Base-by-base conservation (phyloP, 1,140 invertebrate genomes). In the Drosophila elegans region DNA sequence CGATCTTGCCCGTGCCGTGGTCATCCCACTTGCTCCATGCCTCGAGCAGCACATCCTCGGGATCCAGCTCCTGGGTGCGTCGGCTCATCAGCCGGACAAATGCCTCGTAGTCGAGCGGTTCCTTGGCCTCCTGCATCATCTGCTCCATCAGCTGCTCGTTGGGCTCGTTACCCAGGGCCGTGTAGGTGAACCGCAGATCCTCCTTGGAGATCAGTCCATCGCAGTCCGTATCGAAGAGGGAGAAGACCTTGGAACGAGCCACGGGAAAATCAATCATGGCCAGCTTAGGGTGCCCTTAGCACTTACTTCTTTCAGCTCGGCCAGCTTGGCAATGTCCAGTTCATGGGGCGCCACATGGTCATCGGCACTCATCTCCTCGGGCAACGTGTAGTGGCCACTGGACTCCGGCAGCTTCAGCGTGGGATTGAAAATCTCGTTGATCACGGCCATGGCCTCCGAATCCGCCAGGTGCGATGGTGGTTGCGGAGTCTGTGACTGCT, bases 1-100 rank as follows among this genome's bases (percentile, higher is more conserved):
- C 93, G 38, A 95, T 95, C 25, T 93, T 93, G 72, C 94, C 95
- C 5, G 93, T 93, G 54, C 93, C 93, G 29, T 94, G 92, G 5
- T 91, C 92, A 68, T 95, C 95, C 95, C 95, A 95, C 21, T 94
- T 94, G 42, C 94, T 94, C 68, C 95, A 91, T 0, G 94, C 95
- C 9, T 93, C 93, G 0, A 94, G 81, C 9, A 95, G 82, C 5
- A 94, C 94, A 57, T 94, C 94, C 80, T 95, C 94, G 0, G 94
- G 93, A 85, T 95, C 95, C 42, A 95, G 80, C 69, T 94, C 94
- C 29, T 94, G 91, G 2, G 94, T 94, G 56, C 93, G 94, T 54
- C 93, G 93, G n/a, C 94, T 94, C 63, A 95, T 93, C 4, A 95
- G 90, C 45, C 93, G 93, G 1, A 95, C 93, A 75, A 95, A 95